Percentiles rank a stretch among this genome's conserved stretches.
Conservation (phyloP, 2,113 vertebrate genomes). For the Haplochromis vanheusdeni region DNA sequence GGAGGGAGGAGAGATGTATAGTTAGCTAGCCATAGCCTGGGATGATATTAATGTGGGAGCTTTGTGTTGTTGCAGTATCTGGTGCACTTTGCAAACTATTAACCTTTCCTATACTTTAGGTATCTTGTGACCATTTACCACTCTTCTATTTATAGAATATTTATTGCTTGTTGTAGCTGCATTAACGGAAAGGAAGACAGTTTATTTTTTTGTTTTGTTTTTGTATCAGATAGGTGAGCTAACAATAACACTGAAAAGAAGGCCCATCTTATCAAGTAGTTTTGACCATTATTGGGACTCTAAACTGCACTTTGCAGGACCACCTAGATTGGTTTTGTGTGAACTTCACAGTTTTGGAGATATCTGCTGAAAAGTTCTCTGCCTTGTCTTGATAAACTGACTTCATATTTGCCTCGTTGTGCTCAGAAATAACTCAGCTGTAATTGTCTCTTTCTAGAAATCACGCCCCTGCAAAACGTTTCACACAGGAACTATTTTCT, state of each 20-base stretch:
- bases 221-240: background rate
- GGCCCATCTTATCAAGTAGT: background rate
- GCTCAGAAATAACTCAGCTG: background rate
- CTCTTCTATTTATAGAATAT: background rate
- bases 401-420: background rate
- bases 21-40: too few relatives aligned
- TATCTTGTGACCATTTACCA: background rate
- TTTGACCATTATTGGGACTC: background rate
- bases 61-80: background rate
- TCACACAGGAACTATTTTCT: background rate
- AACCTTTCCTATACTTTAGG: background rate
- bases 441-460: background rate
- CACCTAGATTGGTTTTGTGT: background rate
- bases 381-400: background rate
- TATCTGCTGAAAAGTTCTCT: background rate
- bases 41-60: background rate
- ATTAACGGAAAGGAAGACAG: background rate
- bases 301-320: background rate
- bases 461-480: background rate
- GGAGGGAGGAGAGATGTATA: background rate
- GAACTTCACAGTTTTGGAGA: rapidly evolving
- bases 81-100: background rate
- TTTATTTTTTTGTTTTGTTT: background rate
- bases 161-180: background rate
- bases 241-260: background rate